A percentile compares a stretch with the other conserved stretches of the same genome.
phyloP scores from a whole-genome alignment of 2,113 vertebrate genomes.

The Astur gentilis region DNA sequence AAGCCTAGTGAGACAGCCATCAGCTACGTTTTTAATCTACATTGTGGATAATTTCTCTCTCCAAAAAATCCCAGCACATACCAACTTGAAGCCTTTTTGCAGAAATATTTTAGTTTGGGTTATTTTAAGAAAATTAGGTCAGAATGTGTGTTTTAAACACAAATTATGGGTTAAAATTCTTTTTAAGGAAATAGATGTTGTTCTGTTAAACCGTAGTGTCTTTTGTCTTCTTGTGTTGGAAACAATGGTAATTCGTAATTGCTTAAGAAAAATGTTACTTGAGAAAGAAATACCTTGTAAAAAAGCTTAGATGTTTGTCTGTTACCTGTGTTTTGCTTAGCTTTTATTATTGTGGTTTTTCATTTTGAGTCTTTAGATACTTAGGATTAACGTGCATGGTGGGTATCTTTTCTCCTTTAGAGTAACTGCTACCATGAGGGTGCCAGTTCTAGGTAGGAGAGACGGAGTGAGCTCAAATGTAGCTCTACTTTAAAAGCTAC shows the following conservation, averaged over 20 bases:
- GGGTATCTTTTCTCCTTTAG: background rate
- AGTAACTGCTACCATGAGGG: background rate
- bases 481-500: background rate
- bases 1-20: constrained; percentile 1
- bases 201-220: background rate
- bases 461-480: background rate
- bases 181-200: background rate
- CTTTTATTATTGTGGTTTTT: background rate
- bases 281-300: background rate
- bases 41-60: background rate
- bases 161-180: background rate
- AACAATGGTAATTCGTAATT: background rate
- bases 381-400: background rate
- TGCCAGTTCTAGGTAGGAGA: background rate
- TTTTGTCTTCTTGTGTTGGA: background rate
- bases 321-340: background rate
- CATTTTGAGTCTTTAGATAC: background rate
- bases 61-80: background rate
- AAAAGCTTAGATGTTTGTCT: background rate
- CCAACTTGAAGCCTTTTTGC: background rate
- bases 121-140: background rate
- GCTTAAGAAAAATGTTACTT: background rate
- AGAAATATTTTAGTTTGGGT: background rate
- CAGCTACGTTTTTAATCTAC: constrained; percentile 8
- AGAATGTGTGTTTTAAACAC: background rate